These are phyloP conservation scores for Pipa parva DNA, from an alignment of 2,113 vertebrate genomes.

Conservation along the genomic window DNA sequence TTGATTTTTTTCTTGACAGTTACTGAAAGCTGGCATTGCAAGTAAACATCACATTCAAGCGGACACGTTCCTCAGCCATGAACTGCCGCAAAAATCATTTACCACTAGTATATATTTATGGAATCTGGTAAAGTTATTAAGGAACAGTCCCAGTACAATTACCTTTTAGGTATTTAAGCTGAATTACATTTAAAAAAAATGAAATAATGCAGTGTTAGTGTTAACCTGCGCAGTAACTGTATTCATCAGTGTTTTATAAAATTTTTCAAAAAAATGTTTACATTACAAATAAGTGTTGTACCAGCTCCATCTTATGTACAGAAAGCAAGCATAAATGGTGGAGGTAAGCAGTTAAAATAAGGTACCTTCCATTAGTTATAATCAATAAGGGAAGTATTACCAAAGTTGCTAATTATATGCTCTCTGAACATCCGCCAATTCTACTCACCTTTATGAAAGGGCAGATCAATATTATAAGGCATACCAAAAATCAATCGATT, in stretches of 20 bases:
- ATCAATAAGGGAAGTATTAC: slow-evolving; percentile 54
- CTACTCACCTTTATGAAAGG: slow-evolving; percentile 46
- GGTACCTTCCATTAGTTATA: slow-evolving; percentile 48
- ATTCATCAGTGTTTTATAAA: not conserved
- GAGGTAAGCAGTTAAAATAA: slow-evolving; percentile 50
- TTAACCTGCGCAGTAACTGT: too few species aligned
- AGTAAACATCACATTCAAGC: too few species aligned
- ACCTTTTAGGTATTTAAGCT: too few species aligned
- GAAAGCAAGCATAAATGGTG: slow-evolving; percentile 31
- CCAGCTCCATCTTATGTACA: not conserved
- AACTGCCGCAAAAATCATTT: too few species aligned
- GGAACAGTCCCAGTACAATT: too few species aligned
- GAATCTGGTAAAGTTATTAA: too few species aligned
- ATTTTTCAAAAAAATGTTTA: not conserved
- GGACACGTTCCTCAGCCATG: too few species aligned
- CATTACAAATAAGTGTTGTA: not conserved
- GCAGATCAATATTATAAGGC: slow-evolving; percentile 54
- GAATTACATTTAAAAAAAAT: too few species aligned
- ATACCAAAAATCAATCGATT: slow-evolving; percentile 49
- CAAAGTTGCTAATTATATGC: slow-evolving; percentile 57
- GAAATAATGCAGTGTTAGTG: too few species aligned
- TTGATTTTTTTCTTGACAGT: too few species aligned
- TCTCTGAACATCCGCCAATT: slow-evolving; percentile 46
- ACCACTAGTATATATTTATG: too few species aligned
- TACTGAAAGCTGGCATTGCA: too few species aligned